phyloP scores from a whole-genome alignment of 1,140 invertebrate species.

The Stegodyphus mimosarum region DNA sequence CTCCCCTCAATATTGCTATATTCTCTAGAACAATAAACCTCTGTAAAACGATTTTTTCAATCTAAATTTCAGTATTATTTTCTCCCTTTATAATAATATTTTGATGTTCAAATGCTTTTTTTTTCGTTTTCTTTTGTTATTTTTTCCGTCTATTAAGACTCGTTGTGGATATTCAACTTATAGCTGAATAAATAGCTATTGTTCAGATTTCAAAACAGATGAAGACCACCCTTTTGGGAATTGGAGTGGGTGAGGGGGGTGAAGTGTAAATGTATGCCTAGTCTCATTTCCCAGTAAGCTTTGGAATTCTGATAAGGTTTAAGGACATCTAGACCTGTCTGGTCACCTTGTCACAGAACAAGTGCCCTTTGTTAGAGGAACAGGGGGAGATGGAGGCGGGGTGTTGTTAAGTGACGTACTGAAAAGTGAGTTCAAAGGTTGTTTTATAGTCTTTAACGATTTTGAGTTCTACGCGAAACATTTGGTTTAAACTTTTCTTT shows the following conservation, averaged over 20 bases:
- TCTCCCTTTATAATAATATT: too few relatives aligned
- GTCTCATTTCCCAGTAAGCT: too few relatives aligned
- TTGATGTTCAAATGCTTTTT: neutral
- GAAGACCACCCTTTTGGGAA: neutral
- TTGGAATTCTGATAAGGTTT: too few relatives aligned
- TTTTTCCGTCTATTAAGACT: constrained; percentile 2
- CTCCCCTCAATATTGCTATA: neutral
- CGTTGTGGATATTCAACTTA: neutral
- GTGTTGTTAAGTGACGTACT: too few relatives aligned
- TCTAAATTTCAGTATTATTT: constrained; percentile 1
- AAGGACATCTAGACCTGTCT: too few relatives aligned
- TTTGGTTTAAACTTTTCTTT: too few relatives aligned
- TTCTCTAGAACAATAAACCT: constrained; percentile 7
- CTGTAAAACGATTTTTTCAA: constrained; percentile 7
- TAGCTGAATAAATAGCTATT: neutral
- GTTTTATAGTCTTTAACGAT: too few relatives aligned
- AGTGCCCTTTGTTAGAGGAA: neutral
- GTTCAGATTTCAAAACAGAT: constrained; percentile 2
- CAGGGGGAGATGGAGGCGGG: neutral
- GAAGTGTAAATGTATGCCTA: too few relatives aligned
- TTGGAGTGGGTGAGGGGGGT: too few relatives aligned
- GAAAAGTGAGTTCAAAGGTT: too few relatives aligned
- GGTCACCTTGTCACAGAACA: neutral
- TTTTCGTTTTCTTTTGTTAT: constrained; percentile 3
- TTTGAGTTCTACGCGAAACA: too few relatives aligned